Percentiles rank a stretch among this genome's conserved stretches.
Evolutionary conservation across 2,888 invertebrate genomes (phyloP).

Genomic region (Acleris literana): DNA sequence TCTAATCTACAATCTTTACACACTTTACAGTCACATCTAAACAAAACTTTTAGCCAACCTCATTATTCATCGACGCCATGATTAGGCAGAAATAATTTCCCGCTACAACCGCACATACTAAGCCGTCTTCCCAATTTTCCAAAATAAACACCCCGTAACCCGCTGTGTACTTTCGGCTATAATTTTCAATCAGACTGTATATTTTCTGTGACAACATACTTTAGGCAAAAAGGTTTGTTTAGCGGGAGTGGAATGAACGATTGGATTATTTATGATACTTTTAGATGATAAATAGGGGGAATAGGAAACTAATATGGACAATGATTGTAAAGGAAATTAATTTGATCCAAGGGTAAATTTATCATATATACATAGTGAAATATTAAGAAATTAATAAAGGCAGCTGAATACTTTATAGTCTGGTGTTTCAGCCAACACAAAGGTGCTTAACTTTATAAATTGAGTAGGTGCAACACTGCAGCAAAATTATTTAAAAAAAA

Average conservation of each 20-base stretch:
- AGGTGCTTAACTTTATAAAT: too few relatives aligned
- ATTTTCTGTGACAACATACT: slow-evolving; percentile 35
- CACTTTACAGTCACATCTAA: neutral
- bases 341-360: too few relatives aligned
- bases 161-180: slow-evolving; percentile 25
- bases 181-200: slow-evolving; percentile 30
- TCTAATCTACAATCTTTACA: too few relatives aligned
- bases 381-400: too few relatives aligned
- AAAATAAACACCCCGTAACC: slow-evolving; percentile 63
- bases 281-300: slow-evolving; percentile 1
- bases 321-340: neutral
- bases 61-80: slow-evolving; percentile 34
- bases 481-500: too few relatives aligned
- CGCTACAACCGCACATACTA: slow-evolving; percentile 65
- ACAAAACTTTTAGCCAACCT: neutral
- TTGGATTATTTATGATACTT: slow-evolving; percentile 1
- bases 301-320: neutral
- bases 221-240: slow-evolving; percentile 30
- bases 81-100: slow-evolving; percentile 75
- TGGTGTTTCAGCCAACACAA: too few relatives aligned
- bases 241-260: slow-evolving; percentile 18
- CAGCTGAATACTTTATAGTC: too few relatives aligned
- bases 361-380: too few relatives aligned
- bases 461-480: too few relatives aligned
- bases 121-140: slow-evolving; percentile 74